Conservation (phyloP, 2,888 invertebrate genomes). For the Hetaerina titia region DNA sequence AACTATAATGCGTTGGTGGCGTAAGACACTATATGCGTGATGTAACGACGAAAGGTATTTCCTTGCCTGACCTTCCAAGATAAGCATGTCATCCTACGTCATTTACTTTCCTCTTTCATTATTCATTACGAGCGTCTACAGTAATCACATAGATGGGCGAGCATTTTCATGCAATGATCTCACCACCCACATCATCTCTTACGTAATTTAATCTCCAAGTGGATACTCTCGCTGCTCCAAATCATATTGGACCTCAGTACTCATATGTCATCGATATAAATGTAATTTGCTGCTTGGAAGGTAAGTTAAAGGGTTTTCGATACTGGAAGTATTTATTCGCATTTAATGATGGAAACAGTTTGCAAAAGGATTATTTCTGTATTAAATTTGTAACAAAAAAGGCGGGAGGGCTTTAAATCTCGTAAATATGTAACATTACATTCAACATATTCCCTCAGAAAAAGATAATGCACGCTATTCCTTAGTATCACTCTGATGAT, state of each 20-base stretch:
- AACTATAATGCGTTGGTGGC: background rate
- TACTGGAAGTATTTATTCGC: too few species aligned
- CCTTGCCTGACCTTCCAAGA: constrained; percentile 3
- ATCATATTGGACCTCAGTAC: background rate
- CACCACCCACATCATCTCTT: background rate
- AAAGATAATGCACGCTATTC: too few species aligned
- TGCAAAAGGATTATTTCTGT: too few species aligned
- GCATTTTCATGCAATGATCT: background rate
- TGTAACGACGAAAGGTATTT: background rate
- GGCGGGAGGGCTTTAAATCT: too few species aligned
- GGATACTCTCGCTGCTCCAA: background rate
- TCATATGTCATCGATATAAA: too few species aligned
- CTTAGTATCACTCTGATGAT: too few species aligned
- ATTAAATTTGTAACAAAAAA: too few species aligned
- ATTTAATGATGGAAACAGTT: too few species aligned
- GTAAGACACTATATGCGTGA: background rate
- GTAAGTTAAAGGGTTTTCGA: too few species aligned
- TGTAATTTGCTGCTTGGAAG: too few species aligned
- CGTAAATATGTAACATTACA: too few species aligned
- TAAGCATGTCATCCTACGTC: background rate
- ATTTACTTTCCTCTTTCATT: background rate
- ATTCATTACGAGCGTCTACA: background rate
- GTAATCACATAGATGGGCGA: background rate
- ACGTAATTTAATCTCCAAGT: background rate
- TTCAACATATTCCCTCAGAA: too few species aligned